A percentile compares a stretch with the other conserved stretches of the same genome.
Evolutionary conservation across 2,113 vertebrate species (phyloP).

Genomic region (Pristiophorus japonicus): DNA sequence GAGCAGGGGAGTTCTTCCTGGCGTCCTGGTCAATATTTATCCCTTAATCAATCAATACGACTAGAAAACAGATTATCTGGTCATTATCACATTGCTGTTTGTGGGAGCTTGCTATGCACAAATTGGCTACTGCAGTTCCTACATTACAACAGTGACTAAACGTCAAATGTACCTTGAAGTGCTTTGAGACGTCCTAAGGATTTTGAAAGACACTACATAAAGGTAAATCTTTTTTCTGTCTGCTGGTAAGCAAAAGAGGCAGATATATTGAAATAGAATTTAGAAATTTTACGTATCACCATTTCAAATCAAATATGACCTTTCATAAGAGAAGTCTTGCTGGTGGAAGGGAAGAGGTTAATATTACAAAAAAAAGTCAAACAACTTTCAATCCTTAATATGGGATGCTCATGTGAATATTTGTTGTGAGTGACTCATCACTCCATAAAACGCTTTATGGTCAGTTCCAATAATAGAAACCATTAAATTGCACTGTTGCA

Average conservation of each 20-base stretch:
- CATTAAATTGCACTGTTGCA: background rate
- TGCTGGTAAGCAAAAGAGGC: background rate
- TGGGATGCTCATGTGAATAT: background rate
- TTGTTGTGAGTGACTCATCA: background rate
- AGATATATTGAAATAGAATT: slow-evolving; percentile 1
- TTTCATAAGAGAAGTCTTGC: background rate
- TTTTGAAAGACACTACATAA: background rate
- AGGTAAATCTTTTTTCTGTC: background rate
- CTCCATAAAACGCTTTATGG: background rate
- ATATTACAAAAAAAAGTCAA: background rate
- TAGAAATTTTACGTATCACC: background rate
- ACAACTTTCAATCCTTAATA: background rate
- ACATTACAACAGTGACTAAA: background rate
- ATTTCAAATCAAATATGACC: background rate
- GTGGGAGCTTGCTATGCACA: background rate
- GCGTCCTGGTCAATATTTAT: background rate
- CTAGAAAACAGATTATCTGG: background rate
- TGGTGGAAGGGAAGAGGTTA: background rate
- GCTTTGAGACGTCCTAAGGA: no score
- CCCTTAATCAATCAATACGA: background rate
- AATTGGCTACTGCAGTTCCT: background rate
- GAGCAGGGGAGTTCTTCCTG: background rate
- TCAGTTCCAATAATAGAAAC: background rate
- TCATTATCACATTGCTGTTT: background rate
- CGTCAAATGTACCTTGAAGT: background rate